These are phyloP conservation scores for Amblyjoppa proteus DNA, from an alignment of 2,888 invertebrate species.

Conservation along the genomic window DNA sequence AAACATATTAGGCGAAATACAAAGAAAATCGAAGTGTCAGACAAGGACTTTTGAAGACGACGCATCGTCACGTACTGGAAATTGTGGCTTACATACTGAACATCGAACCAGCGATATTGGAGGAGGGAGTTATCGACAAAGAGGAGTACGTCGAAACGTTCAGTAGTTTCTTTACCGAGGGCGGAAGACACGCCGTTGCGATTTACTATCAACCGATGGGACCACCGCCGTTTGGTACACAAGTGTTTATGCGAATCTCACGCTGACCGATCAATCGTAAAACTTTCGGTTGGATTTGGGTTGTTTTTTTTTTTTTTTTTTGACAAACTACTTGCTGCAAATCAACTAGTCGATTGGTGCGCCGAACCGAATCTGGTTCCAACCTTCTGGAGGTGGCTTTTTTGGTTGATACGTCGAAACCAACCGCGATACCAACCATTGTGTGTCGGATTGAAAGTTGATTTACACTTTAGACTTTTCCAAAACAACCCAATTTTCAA, in stretches of 20 bases:
- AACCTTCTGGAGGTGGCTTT: too few species aligned
- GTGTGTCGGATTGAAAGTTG: too few species aligned
- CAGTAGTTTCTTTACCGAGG: conserved; percentile 88
- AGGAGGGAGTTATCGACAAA: conserved; percentile 91
- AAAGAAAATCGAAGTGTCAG: conserved; percentile 87
- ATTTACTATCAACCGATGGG: conserved; percentile 89
- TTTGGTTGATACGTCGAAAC: too few species aligned
- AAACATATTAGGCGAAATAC: conserved; percentile 86
- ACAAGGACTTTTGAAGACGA: conserved; percentile 85
- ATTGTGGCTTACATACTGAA: conserved; percentile 88
- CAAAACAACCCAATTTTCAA: too few species aligned
- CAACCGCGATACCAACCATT: too few species aligned
- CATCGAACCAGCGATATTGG: conserved; percentile 86
- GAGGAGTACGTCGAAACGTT: conserved; percentile 88
- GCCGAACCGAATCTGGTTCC: too few species aligned
- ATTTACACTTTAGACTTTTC: too few species aligned
- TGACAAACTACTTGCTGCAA: too few species aligned
- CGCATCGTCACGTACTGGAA: conserved; percentile 90
- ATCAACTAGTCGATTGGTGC: too few species aligned
- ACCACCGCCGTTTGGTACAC: conserved; percentile 88
- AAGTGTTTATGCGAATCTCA: not conserved
- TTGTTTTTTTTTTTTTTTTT: too few species aligned
- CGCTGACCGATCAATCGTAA: too few species aligned
- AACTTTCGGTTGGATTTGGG: too few species aligned
- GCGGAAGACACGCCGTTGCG: conserved; percentile 88